phyloP scores from a whole-genome alignment of 2,888 invertebrate genomes.

The Chloroclysta siterata region DNA sequence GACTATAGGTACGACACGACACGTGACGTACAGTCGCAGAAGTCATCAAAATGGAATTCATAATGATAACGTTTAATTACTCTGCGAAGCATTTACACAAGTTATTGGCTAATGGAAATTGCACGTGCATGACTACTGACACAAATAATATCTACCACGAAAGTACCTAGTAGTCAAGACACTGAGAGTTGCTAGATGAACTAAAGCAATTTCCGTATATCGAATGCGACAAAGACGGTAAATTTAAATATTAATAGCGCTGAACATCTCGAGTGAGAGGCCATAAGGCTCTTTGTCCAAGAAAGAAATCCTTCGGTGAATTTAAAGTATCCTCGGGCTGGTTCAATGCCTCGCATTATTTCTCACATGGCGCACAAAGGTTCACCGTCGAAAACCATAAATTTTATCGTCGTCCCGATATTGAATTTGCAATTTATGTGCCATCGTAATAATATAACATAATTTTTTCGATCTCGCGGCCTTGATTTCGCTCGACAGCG shows the following conservation, averaged over 20 bases:
- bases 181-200: background rate
- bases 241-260: constrained; percentile 30
- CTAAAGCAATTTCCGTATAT: constrained; percentile 25
- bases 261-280: constrained; percentile 29
- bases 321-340: constrained; percentile 61
- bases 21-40: constrained; percentile 1
- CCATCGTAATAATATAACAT: constrained; percentile 55
- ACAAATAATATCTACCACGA: constrained; percentile 40
- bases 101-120: constrained; percentile 52
- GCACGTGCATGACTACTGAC: constrained; percentile 59
- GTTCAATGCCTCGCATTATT: constrained; percentile 65
- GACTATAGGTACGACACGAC: background rate
- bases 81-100: constrained; percentile 46
- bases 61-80: constrained; percentile 43
- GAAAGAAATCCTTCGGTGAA: constrained; percentile 66
- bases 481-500: constrained; percentile 53
- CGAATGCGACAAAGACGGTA: constrained; percentile 27
- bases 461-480: constrained; percentile 54
- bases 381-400: constrained; percentile 66
- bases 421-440: constrained; percentile 71
- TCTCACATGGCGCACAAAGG: constrained; percentile 66
- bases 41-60: constrained; percentile 46
- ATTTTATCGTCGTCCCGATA: constrained; percentile 71
- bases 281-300: constrained; percentile 53
- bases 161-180: constrained; percentile 16